Conservation (phyloP, 2,888 invertebrate species). For the Plemyria rubiginata region DNA sequence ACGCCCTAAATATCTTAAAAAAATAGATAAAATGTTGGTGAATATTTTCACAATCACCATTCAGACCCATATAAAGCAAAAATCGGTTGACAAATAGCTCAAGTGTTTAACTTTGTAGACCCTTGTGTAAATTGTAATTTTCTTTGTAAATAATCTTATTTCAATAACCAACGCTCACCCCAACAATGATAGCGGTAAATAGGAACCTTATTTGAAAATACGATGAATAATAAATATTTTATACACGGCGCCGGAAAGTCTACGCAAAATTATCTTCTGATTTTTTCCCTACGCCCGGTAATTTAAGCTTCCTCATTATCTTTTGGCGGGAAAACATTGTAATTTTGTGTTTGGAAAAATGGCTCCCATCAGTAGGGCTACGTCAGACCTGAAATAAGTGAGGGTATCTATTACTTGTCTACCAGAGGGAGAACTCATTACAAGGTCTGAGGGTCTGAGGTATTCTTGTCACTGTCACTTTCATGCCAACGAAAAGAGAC, state of each 20-base stretch:
- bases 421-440: conserved; percentile 5
- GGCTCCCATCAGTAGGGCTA: conserved; percentile 31
- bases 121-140: no score
- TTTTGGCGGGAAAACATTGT: conserved; percentile 29
- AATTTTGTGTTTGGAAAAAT: conserved; percentile 33
- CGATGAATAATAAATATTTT: neutral
- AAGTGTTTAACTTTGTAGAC: no score
- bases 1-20: no score
- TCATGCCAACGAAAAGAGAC: no score
- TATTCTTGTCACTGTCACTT: no score
- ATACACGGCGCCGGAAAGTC: conserved; percentile 20
- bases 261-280: conserved; percentile 20
- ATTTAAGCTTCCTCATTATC: conserved; percentile 33
- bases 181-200: neutral
- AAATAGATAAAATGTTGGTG: no score
- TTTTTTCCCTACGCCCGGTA: conserved; percentile 22
- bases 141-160: no score
- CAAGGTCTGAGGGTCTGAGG: neutral
- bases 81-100: no score
- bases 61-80: no score
- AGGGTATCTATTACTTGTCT: conserved; percentile 18
- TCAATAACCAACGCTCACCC: neutral
- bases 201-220: neutral
- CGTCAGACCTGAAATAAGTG: conserved; percentile 28
- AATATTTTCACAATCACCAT: no score